Evolutionary conservation across 2,888 invertebrate genomes (phyloP), one percentile per base, ranked within the genome.

Genomic region (Clostera curtula): DNA sequence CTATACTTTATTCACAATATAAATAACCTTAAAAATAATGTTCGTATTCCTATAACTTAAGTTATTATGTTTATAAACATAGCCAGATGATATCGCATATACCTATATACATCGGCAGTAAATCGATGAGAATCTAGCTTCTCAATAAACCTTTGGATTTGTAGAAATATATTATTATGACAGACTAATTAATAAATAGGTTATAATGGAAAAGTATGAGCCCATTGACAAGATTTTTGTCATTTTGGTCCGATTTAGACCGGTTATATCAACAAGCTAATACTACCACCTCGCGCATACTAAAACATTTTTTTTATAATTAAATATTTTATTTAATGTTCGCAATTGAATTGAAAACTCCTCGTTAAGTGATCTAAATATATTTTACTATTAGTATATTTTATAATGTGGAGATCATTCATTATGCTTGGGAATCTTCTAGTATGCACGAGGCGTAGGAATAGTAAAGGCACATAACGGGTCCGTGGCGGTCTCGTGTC

Each of bases 181-280:
- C 26, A 39, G 21, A 31, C 31, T 35, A 37, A 21, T 22, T 20
- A 25, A 31, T 27, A 24, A 26, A 25, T 25, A 19, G 18, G 25
- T 25, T 17, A 21, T 17, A 28, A 28, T 26, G n/a, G n/a, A n/a
- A n/a, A 42, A 38, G 41, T 51, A 56, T 43, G 52, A 53, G 52
- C 56, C 36, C 56, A 55, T 56, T 40, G 51, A 62, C 47, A 54
- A 34, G 19, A 27, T 37, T 27, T 32, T 40, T 14, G 23, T 27
- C 9, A 48, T 40, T 44, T 45, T 49, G 36, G 36, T 45, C 39
- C 47, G 44, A 42, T 29, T 31, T 43, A 24, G 36, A 42, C 35
- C 23, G 30, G 27, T 47, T 51, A 48, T 52, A 57, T 60, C 58
- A 56, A 57, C 40, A 50, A 58, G 57, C 56, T 59, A 56, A 59